Base-by-base conservation (phyloP, 2,113 vertebrate genomes). In the Tetrao urogallus region DNA sequence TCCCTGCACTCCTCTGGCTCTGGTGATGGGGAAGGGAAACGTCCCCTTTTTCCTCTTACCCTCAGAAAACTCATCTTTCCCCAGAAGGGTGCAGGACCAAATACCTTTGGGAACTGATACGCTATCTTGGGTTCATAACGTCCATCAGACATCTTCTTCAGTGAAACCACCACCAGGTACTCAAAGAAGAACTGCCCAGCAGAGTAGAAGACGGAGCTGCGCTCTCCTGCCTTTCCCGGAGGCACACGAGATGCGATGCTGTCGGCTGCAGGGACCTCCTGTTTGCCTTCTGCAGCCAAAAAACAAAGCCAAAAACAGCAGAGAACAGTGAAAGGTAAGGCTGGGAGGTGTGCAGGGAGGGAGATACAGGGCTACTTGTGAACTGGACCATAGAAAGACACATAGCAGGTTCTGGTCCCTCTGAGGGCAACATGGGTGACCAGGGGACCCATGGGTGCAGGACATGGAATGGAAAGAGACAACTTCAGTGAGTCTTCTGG, bases 81-180 rank as follows among this genome's bases (percentile, higher is more conserved):
- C 4, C 5, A 36, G 13, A 83, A 58, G 10, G 19, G 30, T 19
- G 10, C 0, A 0, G 63, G n/a, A 18, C 40, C 45, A 82, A 97
- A 97, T 95, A 99, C 99, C 99, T 99, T 99, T 25, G 99, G 99
- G 94, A 99, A 99, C 96, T 99, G 99, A 96, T 99, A 99, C 71
- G 97, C 97, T 96, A 99, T 99, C 47, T 98, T 98, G 45, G 99
- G 99, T 60, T 99, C 98, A 2, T 99, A 99, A 52, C 3, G 92
- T 32, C 91, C 92, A 9, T 96, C 97, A 1, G 95, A 90, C 24
- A 34, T 97, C 73, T 94, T 98, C 96, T 97, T 99, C 22, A 99
- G 98, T 0, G 98, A 99, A 94, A 99, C 99, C 93, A 99, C 99
- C 64, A 99, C 98, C 78, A 99, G 97, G 86, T 99, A 99, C 96